Conservation (phyloP, 2,113 vertebrate species). For the Forbesichthys papilliferus region DNA sequence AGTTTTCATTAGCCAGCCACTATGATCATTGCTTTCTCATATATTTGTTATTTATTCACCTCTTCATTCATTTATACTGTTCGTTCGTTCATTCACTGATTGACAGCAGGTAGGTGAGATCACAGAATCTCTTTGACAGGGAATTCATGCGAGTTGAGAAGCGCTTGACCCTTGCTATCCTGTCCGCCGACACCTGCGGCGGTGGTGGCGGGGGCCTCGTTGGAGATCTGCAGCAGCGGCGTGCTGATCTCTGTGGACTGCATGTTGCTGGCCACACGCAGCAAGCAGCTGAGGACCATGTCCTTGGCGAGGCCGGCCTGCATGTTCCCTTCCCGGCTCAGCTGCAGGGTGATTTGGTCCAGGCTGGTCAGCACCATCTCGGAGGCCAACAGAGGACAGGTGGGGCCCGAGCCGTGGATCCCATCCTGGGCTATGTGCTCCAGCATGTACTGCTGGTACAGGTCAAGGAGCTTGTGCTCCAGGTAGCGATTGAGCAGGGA, state of each 20-base stretch:
- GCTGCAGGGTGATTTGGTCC: slow-evolving; percentile 90
- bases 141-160: not conserved
- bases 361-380: slow-evolving; percentile 89
- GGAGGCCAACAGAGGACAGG: slow-evolving; percentile 85
- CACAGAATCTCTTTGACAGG: slow-evolving; percentile 2
- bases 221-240: slow-evolving; percentile 90
- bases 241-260: slow-evolving; percentile 92
- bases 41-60: no score
- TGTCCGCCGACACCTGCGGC: slow-evolving; percentile 19
- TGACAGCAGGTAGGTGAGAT: not conserved
- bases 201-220: slow-evolving; percentile 51
- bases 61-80: not conserved
- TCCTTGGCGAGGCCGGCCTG: slow-evolving; percentile 89
- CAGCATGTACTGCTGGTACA: slow-evolving; percentile 93
- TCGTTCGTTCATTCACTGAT: not conserved
- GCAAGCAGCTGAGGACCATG: slow-evolving; percentile 88
- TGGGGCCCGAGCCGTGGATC: slow-evolving; percentile 50
- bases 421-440: slow-evolving; percentile 78
- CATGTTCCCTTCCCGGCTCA: slow-evolving; percentile 89
- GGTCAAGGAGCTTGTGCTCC: slow-evolving; percentile 89
- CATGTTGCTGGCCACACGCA: slow-evolving; percentile 84
- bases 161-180: slow-evolving; percentile 12
- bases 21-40: no score
- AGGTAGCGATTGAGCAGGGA: slow-evolving; percentile 90
- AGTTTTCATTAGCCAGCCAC: no score